Percentiles rank a stretch among this genome's conserved stretches.
Conservation (phyloP, 2,113 vertebrate species). For the Bubo bubo region DNA sequence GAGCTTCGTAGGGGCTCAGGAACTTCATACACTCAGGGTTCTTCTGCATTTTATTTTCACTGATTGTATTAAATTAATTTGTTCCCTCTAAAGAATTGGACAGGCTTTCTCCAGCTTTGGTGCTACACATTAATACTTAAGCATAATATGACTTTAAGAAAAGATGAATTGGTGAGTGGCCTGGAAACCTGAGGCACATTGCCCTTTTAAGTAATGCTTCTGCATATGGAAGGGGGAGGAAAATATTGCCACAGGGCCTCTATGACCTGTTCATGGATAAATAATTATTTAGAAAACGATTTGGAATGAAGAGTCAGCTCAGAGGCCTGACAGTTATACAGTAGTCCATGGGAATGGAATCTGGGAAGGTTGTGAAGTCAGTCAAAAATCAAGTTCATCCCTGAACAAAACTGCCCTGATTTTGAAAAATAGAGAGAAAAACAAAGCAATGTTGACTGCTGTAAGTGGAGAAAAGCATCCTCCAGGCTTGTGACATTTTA, state of each 20-base stretch:
- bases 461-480: background rate
- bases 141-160: conserved; percentile 3
- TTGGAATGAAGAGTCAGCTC: conserved; percentile 32
- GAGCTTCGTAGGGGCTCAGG: background rate
- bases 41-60: background rate
- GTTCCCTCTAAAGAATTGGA: background rate
- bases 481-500: background rate
- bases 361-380: background rate
- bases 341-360: background rate
- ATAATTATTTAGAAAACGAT: conserved; percentile 46
- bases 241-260: conserved; percentile 2
- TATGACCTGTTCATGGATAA: conserved; percentile 26
- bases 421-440: background rate
- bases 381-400: background rate
- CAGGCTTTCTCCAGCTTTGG: background rate
- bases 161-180: conserved; percentile 13
- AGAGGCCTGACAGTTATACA: background rate
- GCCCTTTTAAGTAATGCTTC: conserved; percentile 31
- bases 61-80: background rate
- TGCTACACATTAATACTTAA: background rate
- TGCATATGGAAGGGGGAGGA: background rate
- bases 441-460: background rate
- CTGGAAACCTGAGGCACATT: conserved; percentile 12
- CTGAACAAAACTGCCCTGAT: background rate
- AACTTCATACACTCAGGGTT: background rate